phyloP scores from a whole-genome alignment of 2,888 invertebrate species.

The Quadroppia sp. region DNA sequence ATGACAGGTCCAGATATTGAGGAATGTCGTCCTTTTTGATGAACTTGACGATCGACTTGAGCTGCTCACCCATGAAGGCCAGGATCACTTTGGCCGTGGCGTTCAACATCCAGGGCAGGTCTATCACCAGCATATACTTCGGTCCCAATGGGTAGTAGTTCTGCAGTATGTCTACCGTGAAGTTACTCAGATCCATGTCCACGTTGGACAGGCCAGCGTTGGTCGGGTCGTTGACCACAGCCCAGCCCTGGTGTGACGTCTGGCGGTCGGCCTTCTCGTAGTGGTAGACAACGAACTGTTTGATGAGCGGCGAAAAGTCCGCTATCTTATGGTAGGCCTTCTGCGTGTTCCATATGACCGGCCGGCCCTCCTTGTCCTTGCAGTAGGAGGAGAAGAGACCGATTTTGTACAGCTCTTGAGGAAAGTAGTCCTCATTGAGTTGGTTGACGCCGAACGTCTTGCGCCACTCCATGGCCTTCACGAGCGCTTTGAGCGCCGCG shows the following conservation, averaged over 20 bases:
- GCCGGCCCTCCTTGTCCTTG: slow-evolving; percentile 11
- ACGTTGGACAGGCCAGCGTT: slow-evolving; percentile 37
- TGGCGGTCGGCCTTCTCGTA: slow-evolving; percentile 33
- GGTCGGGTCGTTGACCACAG: slow-evolving; percentile 34
- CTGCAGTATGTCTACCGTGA: slow-evolving; percentile 78
- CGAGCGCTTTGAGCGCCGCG: slow-evolving; percentile 23
- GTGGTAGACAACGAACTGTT: slow-evolving; percentile 27
- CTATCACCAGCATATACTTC: slow-evolving; percentile 37
- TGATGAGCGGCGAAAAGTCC: slow-evolving; percentile 23
- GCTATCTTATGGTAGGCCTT: slow-evolving; percentile 28
- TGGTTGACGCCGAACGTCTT: slow-evolving; percentile 39
- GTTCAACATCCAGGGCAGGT: slow-evolving; percentile 44
- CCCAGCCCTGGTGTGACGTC: slow-evolving; percentile 36
- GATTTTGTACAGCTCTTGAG: slow-evolving; percentile 41
- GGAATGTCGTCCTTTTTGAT: slow-evolving; percentile 14
- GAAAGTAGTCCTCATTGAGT: slow-evolving; percentile 34
- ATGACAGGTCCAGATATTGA: slow-evolving; percentile 29
- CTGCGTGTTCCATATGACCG: not conserved
- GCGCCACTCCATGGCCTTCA: slow-evolving; percentile 37
- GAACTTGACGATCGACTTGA: slow-evolving; percentile 17
- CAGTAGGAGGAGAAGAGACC: not conserved
- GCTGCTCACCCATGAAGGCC: slow-evolving; percentile 37
- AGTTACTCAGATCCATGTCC: slow-evolving; percentile 85
- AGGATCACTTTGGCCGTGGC: slow-evolving; percentile 31
- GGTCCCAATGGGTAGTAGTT: slow-evolving; percentile 70